phyloP scores from a whole-genome alignment of 2,888 invertebrate species.

The Zygogramma bicolorata region DNA sequence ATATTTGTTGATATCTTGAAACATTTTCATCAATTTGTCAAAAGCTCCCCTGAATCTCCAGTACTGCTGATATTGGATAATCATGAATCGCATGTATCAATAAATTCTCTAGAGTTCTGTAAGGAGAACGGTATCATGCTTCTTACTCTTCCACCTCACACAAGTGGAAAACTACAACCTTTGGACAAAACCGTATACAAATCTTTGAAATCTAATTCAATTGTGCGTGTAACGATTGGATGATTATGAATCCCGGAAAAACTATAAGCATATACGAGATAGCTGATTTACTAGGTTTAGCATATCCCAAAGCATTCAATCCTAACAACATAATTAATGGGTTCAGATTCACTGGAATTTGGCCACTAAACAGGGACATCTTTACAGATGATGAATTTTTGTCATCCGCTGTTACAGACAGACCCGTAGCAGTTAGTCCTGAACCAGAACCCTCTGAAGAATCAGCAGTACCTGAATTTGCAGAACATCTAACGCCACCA shows the following conservation, averaged over 20 bases:
- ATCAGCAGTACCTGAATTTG: no score
- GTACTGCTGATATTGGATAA: neutral
- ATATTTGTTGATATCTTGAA: neutral
- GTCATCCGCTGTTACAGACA: slow-evolving; percentile 20
- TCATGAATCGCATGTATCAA: neutral
- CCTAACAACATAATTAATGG: slow-evolving; percentile 27
- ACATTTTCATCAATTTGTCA: neutral
- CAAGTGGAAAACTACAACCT: neutral
- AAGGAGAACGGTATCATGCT: neutral
- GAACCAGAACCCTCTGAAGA: no score
- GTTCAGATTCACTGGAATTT: slow-evolving; percentile 28
- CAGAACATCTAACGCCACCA: no score
- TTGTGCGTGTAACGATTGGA: slow-evolving; percentile 25
- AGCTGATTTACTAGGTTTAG: slow-evolving; percentile 22
- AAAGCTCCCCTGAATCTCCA: neutral
- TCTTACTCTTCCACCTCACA: neutral
- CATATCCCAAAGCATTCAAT: slow-evolving; percentile 28
- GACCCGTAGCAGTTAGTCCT: no score
- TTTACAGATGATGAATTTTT: no score
- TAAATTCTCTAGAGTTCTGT: neutral
- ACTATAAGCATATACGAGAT: slow-evolving; percentile 23
- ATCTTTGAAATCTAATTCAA: slow-evolving; percentile 31
- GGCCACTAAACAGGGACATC: slow-evolving; percentile 32
- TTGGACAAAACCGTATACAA: neutral
- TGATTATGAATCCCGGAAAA: slow-evolving; percentile 27